These are phyloP conservation scores for Paradoxurus hermaphroditus DNA, from an alignment of 2,113 vertebrate species.

Conservation along the genomic window DNA sequence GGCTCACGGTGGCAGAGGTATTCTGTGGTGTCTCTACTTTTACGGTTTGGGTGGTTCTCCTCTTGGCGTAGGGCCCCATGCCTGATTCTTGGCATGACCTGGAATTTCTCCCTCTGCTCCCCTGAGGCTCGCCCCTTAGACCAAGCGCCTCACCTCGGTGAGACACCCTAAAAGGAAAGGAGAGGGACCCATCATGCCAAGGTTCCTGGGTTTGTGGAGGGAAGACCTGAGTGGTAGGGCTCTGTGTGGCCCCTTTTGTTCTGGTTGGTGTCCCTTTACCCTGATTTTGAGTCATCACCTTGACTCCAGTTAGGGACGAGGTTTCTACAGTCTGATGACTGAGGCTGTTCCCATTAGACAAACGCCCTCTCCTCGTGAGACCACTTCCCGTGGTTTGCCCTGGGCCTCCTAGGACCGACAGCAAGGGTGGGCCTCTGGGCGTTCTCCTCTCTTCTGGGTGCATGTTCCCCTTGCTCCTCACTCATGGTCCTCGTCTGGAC, in stretches of 20 bases:
- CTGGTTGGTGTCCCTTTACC: neutral
- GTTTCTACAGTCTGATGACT: neutral
- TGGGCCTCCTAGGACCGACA: neutral
- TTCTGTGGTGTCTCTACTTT: neutral
- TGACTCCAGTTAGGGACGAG: neutral
- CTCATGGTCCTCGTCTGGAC: neutral
- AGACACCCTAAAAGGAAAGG: neutral
- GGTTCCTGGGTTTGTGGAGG: neutral
- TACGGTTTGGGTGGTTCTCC: neutral
- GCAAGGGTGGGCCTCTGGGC: neutral
- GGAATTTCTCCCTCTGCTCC: neutral
- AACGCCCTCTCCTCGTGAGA: neutral
- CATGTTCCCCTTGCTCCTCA: no score
- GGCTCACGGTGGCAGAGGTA: neutral
- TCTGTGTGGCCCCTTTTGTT: neutral
- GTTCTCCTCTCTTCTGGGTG: neutral
- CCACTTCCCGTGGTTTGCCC: neutral
- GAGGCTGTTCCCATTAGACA: neutral
- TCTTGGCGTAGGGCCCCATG: neutral
- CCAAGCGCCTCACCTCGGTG: neutral
- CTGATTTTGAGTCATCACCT: neutral
- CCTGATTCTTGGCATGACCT: neutral
- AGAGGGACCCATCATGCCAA: neutral
- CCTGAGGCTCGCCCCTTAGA: neutral
- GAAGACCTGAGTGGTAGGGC: neutral